Base-by-base conservation (phyloP, 2,888 invertebrate species). In the Limnephilus lunatus region DNA sequence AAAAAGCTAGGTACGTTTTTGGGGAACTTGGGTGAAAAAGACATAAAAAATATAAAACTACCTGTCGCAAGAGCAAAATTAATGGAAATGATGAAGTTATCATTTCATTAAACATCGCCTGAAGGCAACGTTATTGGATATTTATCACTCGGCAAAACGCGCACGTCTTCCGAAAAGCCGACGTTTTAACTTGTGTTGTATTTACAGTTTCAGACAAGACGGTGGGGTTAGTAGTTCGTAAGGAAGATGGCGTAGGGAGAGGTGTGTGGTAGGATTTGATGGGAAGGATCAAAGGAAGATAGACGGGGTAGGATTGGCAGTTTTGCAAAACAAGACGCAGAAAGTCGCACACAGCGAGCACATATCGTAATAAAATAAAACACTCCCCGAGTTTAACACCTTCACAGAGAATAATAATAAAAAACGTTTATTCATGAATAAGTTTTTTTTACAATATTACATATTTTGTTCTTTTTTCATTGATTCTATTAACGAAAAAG, bases 21-120 rank as follows among this genome's bases (percentile, higher is more conserved):
- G 7, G 25, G 25, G 5, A 68, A 19, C 68, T 68, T 68, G 19
- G 44, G 14, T 14, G 14, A 48, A 48, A 48, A 15, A 44, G 48
- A 3, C 2, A 15, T 48, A 48, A 48, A 48, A 44, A 44, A 44
- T 2, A 44, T 44, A 44, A 44, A 48, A 14, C 48, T 48, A 48
- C 48, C 3, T 48, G 48, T 14, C 7, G 68, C 68, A 25, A 7
- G 25, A 25, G 19, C 19, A 68, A 68, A 68, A 9, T 25, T 68
- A 68, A 68, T 68, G 53, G 53, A 68, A 68, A 7, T 25, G 3
- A 7, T 5, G 53, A 87, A 87, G 68, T 87, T 87, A 87, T 87
- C 68, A 87, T 87, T 87, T 87, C 87, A 87, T 68, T 87, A 30
- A 31, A 87, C 87, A 31, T 87, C 88, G 68, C 88, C 31, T 44